phyloP scores from a whole-genome alignment of 2,113 vertebrate species.

The Sminthopsis crassicaudata region DNA sequence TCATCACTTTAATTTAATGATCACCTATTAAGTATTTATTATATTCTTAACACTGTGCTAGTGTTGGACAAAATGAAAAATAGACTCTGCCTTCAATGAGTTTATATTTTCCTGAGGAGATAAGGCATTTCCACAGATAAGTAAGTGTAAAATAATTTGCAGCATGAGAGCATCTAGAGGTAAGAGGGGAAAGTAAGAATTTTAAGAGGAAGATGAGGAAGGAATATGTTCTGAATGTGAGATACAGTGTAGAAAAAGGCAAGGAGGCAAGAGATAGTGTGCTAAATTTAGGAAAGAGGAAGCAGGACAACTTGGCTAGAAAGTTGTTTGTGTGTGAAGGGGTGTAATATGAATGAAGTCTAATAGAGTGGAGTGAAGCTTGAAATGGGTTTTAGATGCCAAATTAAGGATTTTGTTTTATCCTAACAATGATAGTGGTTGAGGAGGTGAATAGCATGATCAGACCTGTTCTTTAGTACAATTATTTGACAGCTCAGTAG shows the following conservation, averaged over 20 bases:
- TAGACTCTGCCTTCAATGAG: not conserved
- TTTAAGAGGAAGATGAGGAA: not conserved
- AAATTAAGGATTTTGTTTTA: not conserved
- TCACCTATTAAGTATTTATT: not conserved
- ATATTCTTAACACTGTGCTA: not conserved
- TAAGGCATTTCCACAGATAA: not conserved
- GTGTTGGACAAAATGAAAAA: not conserved
- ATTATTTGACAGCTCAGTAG: not conserved
- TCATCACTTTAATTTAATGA: slow-evolving; percentile 13
- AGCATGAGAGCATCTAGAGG: not conserved
- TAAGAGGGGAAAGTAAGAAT: not conserved
- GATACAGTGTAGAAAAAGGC: not conserved
- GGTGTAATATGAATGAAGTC: not conserved
- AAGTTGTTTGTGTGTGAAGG: not conserved
- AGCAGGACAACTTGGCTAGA: not conserved
- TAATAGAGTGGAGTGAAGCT: not conserved
- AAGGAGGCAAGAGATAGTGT: not conserved
- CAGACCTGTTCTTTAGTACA: not conserved
- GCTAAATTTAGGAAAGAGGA: not conserved
- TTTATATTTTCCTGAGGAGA: not conserved
- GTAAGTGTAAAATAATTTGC: not conserved
- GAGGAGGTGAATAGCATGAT: not conserved
- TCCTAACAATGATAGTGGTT: not conserved
- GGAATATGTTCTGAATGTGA: not conserved
- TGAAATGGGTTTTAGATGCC: not conserved